Evolutionary conservation across 2,888 invertebrate genomes (phyloP).

Genomic region (Mellilla xanthometata): DNA sequence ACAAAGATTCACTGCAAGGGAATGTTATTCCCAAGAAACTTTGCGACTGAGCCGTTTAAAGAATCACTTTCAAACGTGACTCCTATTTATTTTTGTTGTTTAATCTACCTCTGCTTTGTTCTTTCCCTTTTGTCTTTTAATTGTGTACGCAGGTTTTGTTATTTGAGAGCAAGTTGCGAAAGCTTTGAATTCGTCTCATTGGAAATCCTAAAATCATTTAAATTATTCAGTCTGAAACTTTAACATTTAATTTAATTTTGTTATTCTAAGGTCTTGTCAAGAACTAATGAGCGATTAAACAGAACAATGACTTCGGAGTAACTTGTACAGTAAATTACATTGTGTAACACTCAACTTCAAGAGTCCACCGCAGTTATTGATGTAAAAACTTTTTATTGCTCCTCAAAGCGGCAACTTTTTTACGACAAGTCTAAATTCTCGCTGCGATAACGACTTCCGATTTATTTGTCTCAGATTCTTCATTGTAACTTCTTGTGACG

Average conservation of each 20-base stretch:
- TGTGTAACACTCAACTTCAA: conserved; percentile 34
- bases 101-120: conserved; percentile 61
- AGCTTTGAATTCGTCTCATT: conserved; percentile 57
- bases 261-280: no score
- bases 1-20: conserved; percentile 19
- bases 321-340: conserved; percentile 27
- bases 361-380: conserved; percentile 33
- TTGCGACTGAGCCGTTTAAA: conserved; percentile 40
- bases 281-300: no score
- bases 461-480: conserved; percentile 35
- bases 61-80: conserved; percentile 52
- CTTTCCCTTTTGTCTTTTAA: conserved; percentile 50
- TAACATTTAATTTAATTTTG: no score
- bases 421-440: conserved; percentile 40
- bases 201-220: conserved; percentile 36
- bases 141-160: conserved; percentile 46
- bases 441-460: conserved; percentile 34
- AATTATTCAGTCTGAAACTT: no score
- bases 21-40: conserved; percentile 38
- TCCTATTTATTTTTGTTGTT: conserved; percentile 57
- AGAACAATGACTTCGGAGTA: no score
- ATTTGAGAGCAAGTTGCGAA: conserved; percentile 56
- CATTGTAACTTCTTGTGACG: conserved; percentile 32
- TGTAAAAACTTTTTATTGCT: conserved; percentile 40
- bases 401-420: conserved; percentile 35